Conservation (phyloP, 2,888 invertebrate genomes). For the Meganola albula region DNA sequence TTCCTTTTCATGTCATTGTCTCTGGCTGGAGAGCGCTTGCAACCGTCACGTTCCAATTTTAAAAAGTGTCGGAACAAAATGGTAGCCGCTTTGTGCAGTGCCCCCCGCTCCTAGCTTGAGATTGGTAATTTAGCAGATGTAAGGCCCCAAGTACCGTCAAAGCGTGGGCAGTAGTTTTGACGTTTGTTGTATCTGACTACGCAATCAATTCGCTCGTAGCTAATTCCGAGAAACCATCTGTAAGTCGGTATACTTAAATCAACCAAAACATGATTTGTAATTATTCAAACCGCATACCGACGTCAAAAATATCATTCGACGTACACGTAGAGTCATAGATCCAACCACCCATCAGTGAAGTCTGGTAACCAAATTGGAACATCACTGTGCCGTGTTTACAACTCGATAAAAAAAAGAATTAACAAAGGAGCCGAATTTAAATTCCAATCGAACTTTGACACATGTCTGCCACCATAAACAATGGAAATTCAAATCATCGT, state of each 20-base stretch:
- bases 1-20: conserved; percentile 78
- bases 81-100: conserved; percentile 69
- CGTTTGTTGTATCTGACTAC: conserved; percentile 25
- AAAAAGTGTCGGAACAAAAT: conserved; percentile 78
- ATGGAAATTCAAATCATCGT: conserved; percentile 77
- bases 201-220: conserved; percentile 19
- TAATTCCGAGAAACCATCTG: conserved; percentile 27
- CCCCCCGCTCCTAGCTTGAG: conserved; percentile 52
- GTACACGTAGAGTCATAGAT: conserved; percentile 65
- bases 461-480: conserved; percentile 79
- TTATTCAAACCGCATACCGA: conserved; percentile 70
- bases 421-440: conserved; percentile 77
- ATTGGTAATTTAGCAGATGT: conserved; percentile 73
- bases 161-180: conserved; percentile 38
- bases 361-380: conserved; percentile 74
- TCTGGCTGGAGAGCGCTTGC: conserved; percentile 72
- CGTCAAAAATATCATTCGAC: conserved; percentile 64
- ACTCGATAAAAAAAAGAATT: conserved; percentile 70
- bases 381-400: conserved; percentile 75
- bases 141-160: conserved; percentile 47
- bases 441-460: conserved; percentile 78
- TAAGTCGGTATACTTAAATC: conserved; percentile 31
- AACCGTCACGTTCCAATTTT: conserved; percentile 78
- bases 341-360: conserved; percentile 58
- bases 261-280: conserved; percentile 61